These are phyloP conservation scores for Lophotriccus pileatus DNA, from an alignment of 2,797 vertebrate genomes.

Conservation along the genomic window DNA sequence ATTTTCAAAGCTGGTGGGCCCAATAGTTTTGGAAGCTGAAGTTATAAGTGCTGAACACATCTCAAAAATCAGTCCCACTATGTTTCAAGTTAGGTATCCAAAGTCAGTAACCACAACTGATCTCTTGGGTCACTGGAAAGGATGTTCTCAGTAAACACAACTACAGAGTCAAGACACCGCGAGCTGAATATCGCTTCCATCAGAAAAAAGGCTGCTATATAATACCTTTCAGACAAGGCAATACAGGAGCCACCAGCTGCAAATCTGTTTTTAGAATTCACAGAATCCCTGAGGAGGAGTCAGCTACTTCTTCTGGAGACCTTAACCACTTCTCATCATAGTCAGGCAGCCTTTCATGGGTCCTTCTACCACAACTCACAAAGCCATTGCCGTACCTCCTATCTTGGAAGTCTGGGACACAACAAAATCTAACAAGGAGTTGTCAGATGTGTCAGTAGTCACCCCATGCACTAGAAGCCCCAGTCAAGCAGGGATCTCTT, in stretches of 20 bases:
- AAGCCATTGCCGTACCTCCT: background rate
- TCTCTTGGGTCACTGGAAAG: background rate
- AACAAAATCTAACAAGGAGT: background rate
- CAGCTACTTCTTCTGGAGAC: background rate
- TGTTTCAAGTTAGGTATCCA: background rate
- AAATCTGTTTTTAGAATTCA: background rate
- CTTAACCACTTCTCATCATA: background rate
- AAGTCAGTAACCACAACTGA: background rate
- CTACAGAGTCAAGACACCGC: background rate
- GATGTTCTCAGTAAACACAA: background rate
- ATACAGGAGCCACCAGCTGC: background rate
- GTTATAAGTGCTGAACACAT: background rate
- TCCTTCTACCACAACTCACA: background rate
- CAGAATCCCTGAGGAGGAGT: background rate
- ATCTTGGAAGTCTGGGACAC: background rate
- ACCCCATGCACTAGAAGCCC: background rate
- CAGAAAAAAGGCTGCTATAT: background rate
- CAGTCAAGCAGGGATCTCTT: background rate
- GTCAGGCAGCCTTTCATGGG: background rate
- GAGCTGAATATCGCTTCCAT: background rate
- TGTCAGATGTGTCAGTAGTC: background rate
- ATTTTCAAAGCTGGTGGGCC: slow-evolving; percentile 16
- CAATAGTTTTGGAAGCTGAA: background rate
- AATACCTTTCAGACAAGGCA: background rate
- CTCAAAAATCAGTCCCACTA: background rate